Evolutionary conservation across 2,797 vertebrate species (phyloP).

Genomic region (Melanotaenia pygmaea): DNA sequence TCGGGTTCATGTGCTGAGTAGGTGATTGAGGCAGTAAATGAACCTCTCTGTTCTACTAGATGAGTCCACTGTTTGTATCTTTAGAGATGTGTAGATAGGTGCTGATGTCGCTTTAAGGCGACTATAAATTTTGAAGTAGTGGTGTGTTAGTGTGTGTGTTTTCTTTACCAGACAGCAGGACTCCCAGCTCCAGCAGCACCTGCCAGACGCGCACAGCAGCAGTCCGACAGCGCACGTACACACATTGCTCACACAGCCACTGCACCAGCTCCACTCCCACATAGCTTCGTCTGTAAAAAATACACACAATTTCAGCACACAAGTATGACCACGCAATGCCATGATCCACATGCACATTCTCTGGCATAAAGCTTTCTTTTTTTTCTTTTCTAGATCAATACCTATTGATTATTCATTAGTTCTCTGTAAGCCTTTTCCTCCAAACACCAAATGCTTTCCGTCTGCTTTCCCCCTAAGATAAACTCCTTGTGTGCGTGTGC

Average conservation of each 20-base stretch:
- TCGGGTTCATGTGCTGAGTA: constrained; percentile 14
- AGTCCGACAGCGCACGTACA: constrained; percentile 92
- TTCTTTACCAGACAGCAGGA: constrained; percentile 91
- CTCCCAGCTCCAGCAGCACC: constrained; percentile 94
- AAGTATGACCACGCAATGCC: constrained; percentile 19
- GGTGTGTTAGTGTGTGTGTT: constrained; percentile 11
- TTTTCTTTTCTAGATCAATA: constrained; percentile 68
- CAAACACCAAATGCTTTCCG: constrained; percentile 54
- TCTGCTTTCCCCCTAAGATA: constrained; percentile 34
- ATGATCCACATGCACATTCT: constrained; percentile 21
- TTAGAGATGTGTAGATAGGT: constrained; percentile 19
- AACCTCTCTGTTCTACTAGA: constrained; percentile 13
- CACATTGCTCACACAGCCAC: constrained; percentile 95
- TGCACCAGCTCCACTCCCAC: constrained; percentile 95
- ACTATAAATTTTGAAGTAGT: constrained; percentile 30
- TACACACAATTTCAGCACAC: constrained; percentile 35
- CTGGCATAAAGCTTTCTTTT: constrained; percentile 44
- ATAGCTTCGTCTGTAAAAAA: constrained; percentile 89
- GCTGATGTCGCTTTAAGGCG: constrained; percentile 28
- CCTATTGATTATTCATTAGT: constrained; percentile 74
- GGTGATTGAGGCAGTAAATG: constrained; percentile 21
- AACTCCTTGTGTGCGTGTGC: constrained; percentile 25
- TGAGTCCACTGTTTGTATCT: constrained; percentile 13
- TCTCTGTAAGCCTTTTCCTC: constrained; percentile 62
- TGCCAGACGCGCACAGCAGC: constrained; percentile 93